Evolutionary conservation across 2,888 invertebrate species (phyloP), one percentile per base, ranked within the genome.

Genomic region (Hipparchia sbordonii): DNA sequence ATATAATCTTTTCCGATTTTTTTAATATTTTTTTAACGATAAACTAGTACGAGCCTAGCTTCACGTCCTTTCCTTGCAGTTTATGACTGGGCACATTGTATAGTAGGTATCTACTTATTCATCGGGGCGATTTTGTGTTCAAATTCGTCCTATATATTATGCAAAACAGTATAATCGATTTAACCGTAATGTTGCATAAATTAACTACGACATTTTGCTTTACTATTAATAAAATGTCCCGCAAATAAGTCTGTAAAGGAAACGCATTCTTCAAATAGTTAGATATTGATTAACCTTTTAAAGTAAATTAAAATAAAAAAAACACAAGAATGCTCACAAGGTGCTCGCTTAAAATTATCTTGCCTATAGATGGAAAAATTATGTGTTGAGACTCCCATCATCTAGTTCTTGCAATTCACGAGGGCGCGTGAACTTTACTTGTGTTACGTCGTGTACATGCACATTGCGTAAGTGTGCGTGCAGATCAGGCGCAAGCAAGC

Each of bases 161-260:
- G 65, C 52, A 33, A 65, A 65, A 65, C 63, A 33, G 63, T 51
- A 63, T 51, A 63, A 65, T 65, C 52, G 51, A 51, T 48, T 63
- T 13, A 51, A 46, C 9, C 23, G 23, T 63, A 48, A 63, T 2
- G 62, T 48, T 65, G 65, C 65, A 65, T 52, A 52, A 10, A 63
- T 63, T 63, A 63, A 23, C 63, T 51, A 2, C 10, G 65, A 65
- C 23, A 65, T 65, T 63, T 65, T 10, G 52, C 52, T 33, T 2
- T 65, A 65, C 23, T 52, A 13, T 13, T 51, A 10, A 33, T 52
- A 51, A 51, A 65, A 65, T 52, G 65, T 52, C 23, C 59, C 13
- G 2, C 8, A 48, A 8, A 48, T 6, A 23, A 57, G 48, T 52
- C 7, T 23, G 51, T 12, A 33, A 52, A 65, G 65, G 65, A 65